Base-by-base conservation (phyloP, 2,797 vertebrate genomes). In the Phataginus tetradactyla region DNA sequence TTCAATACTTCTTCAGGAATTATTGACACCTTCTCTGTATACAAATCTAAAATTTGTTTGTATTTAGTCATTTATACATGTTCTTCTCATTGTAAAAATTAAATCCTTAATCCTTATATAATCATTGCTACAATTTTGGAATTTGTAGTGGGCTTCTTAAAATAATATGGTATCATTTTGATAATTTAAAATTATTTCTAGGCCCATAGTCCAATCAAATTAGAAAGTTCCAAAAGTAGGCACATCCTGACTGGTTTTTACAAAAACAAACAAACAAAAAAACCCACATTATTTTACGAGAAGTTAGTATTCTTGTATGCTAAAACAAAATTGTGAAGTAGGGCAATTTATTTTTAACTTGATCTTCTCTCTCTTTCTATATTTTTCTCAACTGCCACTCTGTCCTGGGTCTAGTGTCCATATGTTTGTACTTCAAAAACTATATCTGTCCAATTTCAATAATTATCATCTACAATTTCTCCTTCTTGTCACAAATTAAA, bases 311-410 rank as follows among this genome's bases (percentile, higher is more conserved):
- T 64, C 27, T 17, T 34, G 3, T 68, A 17, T 59, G 34, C 49
- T 85, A 27, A 88, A 5, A 64, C 15, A 79, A 87, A 92, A 25
- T 61, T 42, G 0, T 81, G 39, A 64, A 88, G 15, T 21, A 75
- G 53, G 20, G 69, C 64, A 29, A n/a, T 34, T 87, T 80, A 94
- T 91, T 94, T 95, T 95, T 80, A 95, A 74, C 12, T 45, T 94
- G 27, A 92, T 66, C 32, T 86, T 95, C 96, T 49, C 32, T 90
- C 17, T 72, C 34, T 71, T n/a, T 87, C 21, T 45, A 1, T 81
- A n/a, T 87, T 86, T 7, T 72, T 71, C 17, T 85, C 90, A 89
- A 91, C 77, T 63, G 86, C 32, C 12, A 86, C 23, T 6, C 34
- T 90, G 25, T 85, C 75, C 20, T 91, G 12, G n/a, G 5, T 75